Conservation (phyloP, 2,888 invertebrate genomes). For the Sclerodermus sp. region DNA sequence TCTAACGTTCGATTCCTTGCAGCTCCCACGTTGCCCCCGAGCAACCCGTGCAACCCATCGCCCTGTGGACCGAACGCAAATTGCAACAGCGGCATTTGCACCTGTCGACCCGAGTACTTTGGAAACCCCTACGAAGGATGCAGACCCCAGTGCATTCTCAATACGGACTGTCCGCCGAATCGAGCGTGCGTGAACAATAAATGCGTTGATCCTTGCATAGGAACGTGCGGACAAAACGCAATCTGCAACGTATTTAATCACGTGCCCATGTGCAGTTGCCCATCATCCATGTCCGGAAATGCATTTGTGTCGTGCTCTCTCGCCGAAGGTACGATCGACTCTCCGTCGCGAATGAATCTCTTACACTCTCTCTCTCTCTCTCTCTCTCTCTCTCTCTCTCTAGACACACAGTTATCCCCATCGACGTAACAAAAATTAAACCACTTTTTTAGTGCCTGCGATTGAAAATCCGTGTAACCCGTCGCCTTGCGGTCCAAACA, state of each 20-base stretch:
- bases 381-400: no score
- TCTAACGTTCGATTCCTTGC: no score
- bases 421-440: slow-evolving; percentile 79
- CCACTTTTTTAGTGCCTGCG: slow-evolving; percentile 81
- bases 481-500: slow-evolving; percentile 61
- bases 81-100: slow-evolving; percentile 58
- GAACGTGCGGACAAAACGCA: slow-evolving; percentile 71
- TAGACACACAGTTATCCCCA: no score
- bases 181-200: slow-evolving; percentile 61
- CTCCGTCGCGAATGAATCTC: no score
- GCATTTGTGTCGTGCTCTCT: slow-evolving; percentile 67
- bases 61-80: slow-evolving; percentile 64
- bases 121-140: slow-evolving; percentile 60
- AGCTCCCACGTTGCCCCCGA: no score
- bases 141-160: slow-evolving; percentile 59
- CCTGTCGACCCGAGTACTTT: slow-evolving; percentile 53
- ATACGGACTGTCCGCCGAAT: slow-evolving; percentile 55
- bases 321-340: slow-evolving; percentile 57
- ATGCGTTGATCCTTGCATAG: slow-evolving; percentile 64
- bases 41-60: slow-evolving; percentile 67
- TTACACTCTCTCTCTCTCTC: no score
- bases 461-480: slow-evolving; percentile 60
- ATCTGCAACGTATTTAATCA: slow-evolving; percentile 73
- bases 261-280: slow-evolving; percentile 72
- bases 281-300: slow-evolving; percentile 69